phyloP scores from a whole-genome alignment of 2,113 vertebrate genomes.

The Anas platyrhynchos region DNA sequence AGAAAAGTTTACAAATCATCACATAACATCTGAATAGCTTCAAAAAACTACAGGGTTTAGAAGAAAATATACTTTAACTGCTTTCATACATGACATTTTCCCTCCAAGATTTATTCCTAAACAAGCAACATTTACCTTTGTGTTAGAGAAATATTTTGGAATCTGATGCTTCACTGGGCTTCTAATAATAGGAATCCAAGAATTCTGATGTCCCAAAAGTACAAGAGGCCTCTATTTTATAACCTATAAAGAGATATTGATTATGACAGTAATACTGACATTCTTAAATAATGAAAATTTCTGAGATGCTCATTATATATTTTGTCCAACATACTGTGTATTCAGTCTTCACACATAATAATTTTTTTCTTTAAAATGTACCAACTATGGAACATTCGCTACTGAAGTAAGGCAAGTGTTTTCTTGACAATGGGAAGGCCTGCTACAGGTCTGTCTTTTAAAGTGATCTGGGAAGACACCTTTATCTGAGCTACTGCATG shows the following conservation, averaged over 20 bases:
- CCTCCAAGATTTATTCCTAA: not conserved
- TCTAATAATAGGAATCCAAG: not conserved
- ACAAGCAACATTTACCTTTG: not conserved
- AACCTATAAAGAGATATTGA: not conserved
- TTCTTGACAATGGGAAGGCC: not conserved
- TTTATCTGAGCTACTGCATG: not conserved
- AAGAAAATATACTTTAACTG: not conserved
- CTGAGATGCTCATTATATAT: not conserved
- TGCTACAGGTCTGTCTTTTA: not conserved
- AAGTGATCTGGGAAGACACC: not conserved
- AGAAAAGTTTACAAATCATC: not conserved
- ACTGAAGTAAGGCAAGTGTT: not conserved
- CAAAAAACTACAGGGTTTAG: not conserved
- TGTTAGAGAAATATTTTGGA: not conserved
- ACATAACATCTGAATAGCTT: not conserved
- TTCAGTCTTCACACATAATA: not conserved
- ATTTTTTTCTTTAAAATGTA: not conserved
- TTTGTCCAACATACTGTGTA: not conserved
- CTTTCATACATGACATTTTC: not conserved
- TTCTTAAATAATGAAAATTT: not conserved
- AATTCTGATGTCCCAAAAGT: not conserved
- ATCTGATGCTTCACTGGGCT: not conserved
- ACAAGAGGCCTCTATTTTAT: not conserved
- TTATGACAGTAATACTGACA: not conserved
- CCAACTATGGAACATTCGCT: rapidly evolving